Evolutionary conservation across 2,888 invertebrate species (phyloP), one percentile per base, ranked within the genome.

Genomic region (Agriopis leucophaearia): DNA sequence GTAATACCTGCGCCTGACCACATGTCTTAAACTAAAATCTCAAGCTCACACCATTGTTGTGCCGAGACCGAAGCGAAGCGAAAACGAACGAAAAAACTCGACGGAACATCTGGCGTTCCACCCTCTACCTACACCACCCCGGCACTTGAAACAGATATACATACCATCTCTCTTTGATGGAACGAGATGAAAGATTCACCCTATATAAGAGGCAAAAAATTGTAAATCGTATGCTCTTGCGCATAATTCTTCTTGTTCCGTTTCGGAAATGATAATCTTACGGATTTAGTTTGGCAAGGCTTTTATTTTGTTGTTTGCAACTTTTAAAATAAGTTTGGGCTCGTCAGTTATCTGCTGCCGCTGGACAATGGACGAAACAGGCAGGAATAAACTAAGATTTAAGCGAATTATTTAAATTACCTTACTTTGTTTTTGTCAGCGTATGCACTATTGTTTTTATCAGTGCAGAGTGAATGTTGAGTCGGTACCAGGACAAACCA

Each of bases 61-160:
- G 82, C 78, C 80, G 70, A 75, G 74, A 75, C 81, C 79, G 81
- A 85, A 81, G 77, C 83, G 80, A 82, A 82, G 72, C 73, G 69
- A 76, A 74, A 75, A 70, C 75, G 77, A 79, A 82, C 78, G 82
- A 80, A 80, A 83, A 80, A 81, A 73, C 82, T 78, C 78, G 74
- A 70, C 74, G 69, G 74, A 88, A 88, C 88, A 88, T 88, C 88
- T 88, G 88, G 83, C 85, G 83, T 70, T 75, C 59, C 86, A 84
- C 86, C 85, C 87, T 82, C 80, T 66, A 79, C 83, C 80, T 66
- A 79, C 83, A 80, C 84, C 86, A 86, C 81, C 84, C 79, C 51
- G 65, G 75, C 64, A 70, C 44, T 48, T 16, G 83, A 77, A 84
- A 86, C 71, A 42, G 77, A 13, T 7, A 72, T 73, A n/a, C n/a